phyloP scores from a whole-genome alignment of 2,113 vertebrate genomes.

The Acinonyx jubatus region DNA sequence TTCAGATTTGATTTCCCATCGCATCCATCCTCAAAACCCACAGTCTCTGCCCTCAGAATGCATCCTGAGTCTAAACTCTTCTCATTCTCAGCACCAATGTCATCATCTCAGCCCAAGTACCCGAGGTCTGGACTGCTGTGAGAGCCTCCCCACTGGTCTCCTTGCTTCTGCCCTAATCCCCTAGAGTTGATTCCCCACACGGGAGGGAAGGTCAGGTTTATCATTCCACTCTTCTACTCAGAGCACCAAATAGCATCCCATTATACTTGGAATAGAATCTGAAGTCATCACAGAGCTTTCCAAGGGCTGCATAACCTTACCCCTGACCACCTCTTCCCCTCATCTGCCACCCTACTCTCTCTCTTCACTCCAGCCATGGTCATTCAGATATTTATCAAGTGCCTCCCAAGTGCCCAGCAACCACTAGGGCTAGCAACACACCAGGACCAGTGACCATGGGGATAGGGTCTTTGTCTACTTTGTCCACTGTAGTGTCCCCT shows the following conservation, averaged over 20 bases:
- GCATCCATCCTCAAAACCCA: background rate
- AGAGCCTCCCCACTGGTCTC: background rate
- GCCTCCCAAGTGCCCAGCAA: background rate
- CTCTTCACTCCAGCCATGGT: background rate
- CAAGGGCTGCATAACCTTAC: background rate
- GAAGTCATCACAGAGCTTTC: background rate
- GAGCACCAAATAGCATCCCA: background rate
- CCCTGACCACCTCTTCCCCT: background rate
- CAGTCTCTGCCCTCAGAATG: background rate
- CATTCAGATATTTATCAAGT: fast-evolving
- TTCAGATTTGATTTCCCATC: background rate
- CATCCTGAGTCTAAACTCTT: background rate
- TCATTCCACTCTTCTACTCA: background rate
- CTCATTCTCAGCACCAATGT: background rate
- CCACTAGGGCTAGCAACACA: background rate
- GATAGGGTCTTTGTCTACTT: background rate
- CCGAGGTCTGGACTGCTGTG: background rate
- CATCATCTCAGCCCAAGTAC: background rate
- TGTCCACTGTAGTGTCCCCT: background rate
- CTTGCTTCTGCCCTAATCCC: background rate
- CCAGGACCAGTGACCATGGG: background rate
- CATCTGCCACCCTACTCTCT: background rate
- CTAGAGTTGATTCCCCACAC: background rate
- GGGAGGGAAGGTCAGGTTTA: background rate
- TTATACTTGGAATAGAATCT: background rate